Evolutionary conservation across 2,888 invertebrate genomes (phyloP).

Genomic region (Aphodius granarius): DNA sequence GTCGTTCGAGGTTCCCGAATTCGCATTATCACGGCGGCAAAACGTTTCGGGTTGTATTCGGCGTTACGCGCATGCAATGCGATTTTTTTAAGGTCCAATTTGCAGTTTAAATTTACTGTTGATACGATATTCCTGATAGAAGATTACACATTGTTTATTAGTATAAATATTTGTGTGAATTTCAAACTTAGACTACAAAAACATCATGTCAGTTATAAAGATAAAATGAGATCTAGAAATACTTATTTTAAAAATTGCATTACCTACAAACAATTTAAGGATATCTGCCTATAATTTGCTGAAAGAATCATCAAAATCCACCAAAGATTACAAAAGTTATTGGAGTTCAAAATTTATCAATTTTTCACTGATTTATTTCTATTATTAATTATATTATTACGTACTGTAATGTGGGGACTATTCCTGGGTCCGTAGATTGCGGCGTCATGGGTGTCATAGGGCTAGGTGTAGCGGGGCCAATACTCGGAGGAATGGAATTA

Average conservation of each 20-base stretch:
- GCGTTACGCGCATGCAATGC: conserved; percentile 97
- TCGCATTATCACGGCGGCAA: conserved; percentile 98
- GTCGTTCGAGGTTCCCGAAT: conserved; percentile 87
- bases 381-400: conserved; percentile 39
- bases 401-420: conserved; percentile 90
- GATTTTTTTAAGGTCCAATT: conserved; percentile 94
- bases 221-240: too few species aligned
- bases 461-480: conserved; percentile 73
- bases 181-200: too few species aligned
- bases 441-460: conserved; percentile 92
- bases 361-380: not conserved
- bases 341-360: too few species aligned
- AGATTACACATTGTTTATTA: not conserved
- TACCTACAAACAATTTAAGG: too few species aligned
- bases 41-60: conserved; percentile 98
- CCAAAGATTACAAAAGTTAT: too few species aligned
- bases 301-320: too few species aligned
- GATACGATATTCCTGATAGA: conserved; percentile 90
- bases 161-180: conserved; percentile 40
- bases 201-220: too few species aligned
- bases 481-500: conserved; percentile 64
- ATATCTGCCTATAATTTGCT: too few species aligned
- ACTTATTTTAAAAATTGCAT: too few species aligned
- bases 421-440: conserved; percentile 89
- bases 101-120: conserved; percentile 94